Percentiles rank a stretch among this genome's conserved stretches.
Conservation (phyloP, 2,888 invertebrate species). For the Drosophila conformis region DNA sequence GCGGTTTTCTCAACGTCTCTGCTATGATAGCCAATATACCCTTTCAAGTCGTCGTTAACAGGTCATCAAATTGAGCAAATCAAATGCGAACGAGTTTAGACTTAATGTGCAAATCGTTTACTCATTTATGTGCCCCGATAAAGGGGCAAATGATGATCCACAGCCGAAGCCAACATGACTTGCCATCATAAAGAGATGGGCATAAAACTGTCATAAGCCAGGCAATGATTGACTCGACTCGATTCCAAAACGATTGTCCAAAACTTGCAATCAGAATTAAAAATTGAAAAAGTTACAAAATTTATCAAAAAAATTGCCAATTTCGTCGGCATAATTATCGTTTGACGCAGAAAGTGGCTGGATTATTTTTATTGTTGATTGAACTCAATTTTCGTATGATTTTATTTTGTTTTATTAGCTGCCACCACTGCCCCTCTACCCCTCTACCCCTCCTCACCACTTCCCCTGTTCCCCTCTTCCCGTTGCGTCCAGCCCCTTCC, state of each 20-base stretch:
- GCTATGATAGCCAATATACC: background rate
- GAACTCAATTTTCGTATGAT: slow-evolving; percentile 26
- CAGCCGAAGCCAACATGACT: slow-evolving; percentile 16
- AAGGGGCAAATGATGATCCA: slow-evolving; percentile 43
- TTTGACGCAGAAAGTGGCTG: slow-evolving; percentile 9
- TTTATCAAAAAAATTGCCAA: background rate
- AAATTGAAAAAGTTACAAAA: background rate
- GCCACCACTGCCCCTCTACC: background rate
- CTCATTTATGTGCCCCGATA: slow-evolving; percentile 42
- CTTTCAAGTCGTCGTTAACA: background rate
- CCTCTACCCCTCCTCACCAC: slow-evolving; percentile 1
- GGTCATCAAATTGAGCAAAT: slow-evolving; percentile 8
- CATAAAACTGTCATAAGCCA: slow-evolving; percentile 40
- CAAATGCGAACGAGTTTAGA: slow-evolving; percentile 30
- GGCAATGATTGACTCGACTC: slow-evolving; percentile 18
- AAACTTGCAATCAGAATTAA: slow-evolving; percentile 38
- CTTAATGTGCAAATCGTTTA: slow-evolving; percentile 35
- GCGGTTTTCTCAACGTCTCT: background rate
- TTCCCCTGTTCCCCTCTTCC: background rate
- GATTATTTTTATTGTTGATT: slow-evolving; percentile 30
- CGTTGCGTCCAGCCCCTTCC: slow-evolving; percentile 1
- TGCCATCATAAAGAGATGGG: slow-evolving; percentile 18
- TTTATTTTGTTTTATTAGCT: slow-evolving; percentile 5
- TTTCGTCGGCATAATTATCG: slow-evolving; percentile 26
- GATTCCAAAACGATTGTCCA: slow-evolving; percentile 7